Conservation (phyloP, 2,113 vertebrate genomes). For the Chionomys nivalis region DNA sequence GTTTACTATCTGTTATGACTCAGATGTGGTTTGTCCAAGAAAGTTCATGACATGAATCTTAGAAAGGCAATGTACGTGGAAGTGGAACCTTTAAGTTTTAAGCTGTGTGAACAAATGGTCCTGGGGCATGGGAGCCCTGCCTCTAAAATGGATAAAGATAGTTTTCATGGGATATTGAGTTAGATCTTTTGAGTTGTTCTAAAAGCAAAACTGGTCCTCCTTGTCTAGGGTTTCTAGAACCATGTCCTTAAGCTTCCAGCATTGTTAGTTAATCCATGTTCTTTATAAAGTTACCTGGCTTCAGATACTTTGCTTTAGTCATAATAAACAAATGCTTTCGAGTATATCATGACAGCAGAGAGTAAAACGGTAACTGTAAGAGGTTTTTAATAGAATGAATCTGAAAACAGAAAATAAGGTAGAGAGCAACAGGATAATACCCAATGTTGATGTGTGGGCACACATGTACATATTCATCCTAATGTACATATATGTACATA, state of each 20-base stretch:
- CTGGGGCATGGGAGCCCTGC: too few relatives aligned
- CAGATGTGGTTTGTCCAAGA: background rate
- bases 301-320: background rate
- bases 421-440: background rate
- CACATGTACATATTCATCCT: background rate
- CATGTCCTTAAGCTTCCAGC: background rate
- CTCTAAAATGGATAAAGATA: background rate
- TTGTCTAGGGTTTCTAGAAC: background rate
- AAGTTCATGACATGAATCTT: background rate
- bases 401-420: background rate
- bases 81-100: too few relatives aligned
- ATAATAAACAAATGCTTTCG: background rate
- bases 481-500: background rate
- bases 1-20: background rate
- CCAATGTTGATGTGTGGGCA: background rate
- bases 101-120: too few relatives aligned
- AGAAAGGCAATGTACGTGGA: background rate
- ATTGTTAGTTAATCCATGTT: background rate
- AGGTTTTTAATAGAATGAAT: slow-evolving; percentile 6
- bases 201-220: background rate
- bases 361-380: background rate
- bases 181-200: too few relatives aligned
- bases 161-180: background rate
- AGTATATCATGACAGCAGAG: background rate
- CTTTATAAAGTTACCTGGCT: background rate